Base-by-base conservation (phyloP, 1,140 invertebrate genomes). In the Papilio glaucus region DNA sequence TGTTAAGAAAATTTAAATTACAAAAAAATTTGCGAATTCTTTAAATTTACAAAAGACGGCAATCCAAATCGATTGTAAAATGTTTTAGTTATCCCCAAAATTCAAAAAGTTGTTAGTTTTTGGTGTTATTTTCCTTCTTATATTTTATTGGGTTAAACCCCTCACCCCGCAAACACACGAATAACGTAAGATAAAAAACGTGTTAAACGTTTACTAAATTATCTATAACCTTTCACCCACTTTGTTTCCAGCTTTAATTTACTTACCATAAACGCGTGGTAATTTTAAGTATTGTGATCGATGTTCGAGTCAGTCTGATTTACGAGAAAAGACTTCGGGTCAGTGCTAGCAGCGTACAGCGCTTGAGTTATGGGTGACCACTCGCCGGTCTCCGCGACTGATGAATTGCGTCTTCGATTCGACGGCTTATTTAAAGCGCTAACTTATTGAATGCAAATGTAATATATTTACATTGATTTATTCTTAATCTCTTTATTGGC, bases 291-390 rank as follows among this genome's bases (percentile, higher is more conserved):
- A 49, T 42, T 49, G 67, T 69, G 67, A 49, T 49, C 42, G 67
- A 69, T 49, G 67, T 49, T 49, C 42, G 6, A 53, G 12, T 12
- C 67, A 37, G 67, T 53, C 67, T 69, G 67, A 69, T 69, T 69
- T 69, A 69, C 67, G 67, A 69, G 67, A 69, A 68, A 49, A 53
- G 21, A 49, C 67, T 68, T 21, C 18, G 24, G 63, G 63, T 68
- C 63, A 68, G 21, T 12, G 41, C 21, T 68, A 39, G 26, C 63
- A 68, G 63, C 63, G 63, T 68, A 68, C 45, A 68, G 63, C 63
- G 63, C 41, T 68, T 68, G 63, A 68, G 39, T 68, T 68, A 68
- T 68, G 24, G 63, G 39, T 68, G 63, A 42, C 63, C 63, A 42
- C 63, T 68, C 63, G 18, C 39, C 63, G n/a, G 26, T 42, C 63